Evolutionary conservation across 2,113 vertebrate species (phyloP), one percentile per base, ranked within the genome.

Genomic region (Passer montanus): DNA sequence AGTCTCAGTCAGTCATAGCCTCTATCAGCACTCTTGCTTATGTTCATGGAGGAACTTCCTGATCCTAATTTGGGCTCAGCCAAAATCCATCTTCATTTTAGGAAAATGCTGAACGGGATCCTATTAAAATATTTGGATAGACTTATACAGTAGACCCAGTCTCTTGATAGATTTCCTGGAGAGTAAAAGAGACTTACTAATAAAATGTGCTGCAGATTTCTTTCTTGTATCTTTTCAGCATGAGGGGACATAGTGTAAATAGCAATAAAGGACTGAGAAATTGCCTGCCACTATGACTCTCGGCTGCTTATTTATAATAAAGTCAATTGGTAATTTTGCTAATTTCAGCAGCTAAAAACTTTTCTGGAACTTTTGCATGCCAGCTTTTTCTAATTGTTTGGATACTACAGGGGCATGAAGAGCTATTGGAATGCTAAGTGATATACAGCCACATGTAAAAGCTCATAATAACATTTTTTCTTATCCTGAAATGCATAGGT

Each of bases 1-100:
- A 87, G 87, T 80, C 97, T 97, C 97, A 97, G 95, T 97, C 97
- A 98, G 95, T 96, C 97, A 86, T 91, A 24, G 75, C 89, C 85
- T 94, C 94, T 95, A 97, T 97, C 95, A 97, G 84, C 90, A 78
- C 87, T 91, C 90, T 72, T 94, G 87, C 93, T 93, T 95, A 87
- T 94, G 92, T 76, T 97, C 94, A 66, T 50, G 1, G 63, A 91
- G 86, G 83, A 95, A 80, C 84, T 86, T 95, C 90, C 82, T 90
- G 94, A 92, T 95, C 80, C 62, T 95, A 95, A 96, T 95, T 96
- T 90, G 90, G 52, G 85, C 80, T 76, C 56, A 93, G 86, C 53
- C 81, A 95, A 94, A 92, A 94, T 94, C 84, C 39, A 6, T 94
- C 83, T 89, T 96, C 69, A 94, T 97, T 94, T 90, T 84, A 79